A percentile compares a stretch with the other conserved stretches of the same genome.
Conservation (phyloP, 2,113 vertebrate genomes). For the Lontra canadensis region DNA sequence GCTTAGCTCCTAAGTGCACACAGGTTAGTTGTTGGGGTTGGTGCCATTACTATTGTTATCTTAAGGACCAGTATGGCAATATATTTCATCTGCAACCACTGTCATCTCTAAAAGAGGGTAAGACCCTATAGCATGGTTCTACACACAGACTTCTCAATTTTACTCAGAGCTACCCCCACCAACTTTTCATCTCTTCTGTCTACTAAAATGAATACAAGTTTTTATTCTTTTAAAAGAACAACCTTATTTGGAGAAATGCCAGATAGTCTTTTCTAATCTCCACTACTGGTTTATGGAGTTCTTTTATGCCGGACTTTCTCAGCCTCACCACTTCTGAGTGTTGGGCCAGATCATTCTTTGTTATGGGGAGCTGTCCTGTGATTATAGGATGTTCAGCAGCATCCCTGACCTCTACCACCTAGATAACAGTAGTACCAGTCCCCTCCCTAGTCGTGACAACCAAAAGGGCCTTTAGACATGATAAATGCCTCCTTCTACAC, state of each 20-base stretch:
- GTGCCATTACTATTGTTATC: background rate
- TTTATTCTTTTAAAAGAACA: background rate
- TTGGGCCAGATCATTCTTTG: background rate
- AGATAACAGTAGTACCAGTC: background rate
- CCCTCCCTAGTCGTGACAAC: background rate
- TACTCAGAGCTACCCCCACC: accelerated
- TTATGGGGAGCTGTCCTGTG: background rate
- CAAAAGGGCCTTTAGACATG: background rate
- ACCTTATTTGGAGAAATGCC: background rate
- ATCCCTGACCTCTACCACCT: background rate
- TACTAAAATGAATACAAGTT: background rate
- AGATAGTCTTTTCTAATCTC: background rate
- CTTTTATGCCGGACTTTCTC: background rate
- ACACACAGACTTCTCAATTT: background rate
- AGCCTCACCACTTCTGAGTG: background rate
- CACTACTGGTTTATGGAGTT: background rate
- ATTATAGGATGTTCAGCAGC: background rate
- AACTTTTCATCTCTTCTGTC: background rate
- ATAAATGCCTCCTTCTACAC: background rate
- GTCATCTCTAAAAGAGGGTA: background rate
- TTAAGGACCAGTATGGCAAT: background rate
- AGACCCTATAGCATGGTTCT: background rate
- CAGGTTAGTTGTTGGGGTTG: background rate
- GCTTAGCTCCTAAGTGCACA: background rate
- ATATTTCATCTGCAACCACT: background rate